These are phyloP conservation scores for Pseudomyrmex pallidus DNA, from an alignment of 1,140 invertebrate species.

Conservation along the genomic window DNA sequence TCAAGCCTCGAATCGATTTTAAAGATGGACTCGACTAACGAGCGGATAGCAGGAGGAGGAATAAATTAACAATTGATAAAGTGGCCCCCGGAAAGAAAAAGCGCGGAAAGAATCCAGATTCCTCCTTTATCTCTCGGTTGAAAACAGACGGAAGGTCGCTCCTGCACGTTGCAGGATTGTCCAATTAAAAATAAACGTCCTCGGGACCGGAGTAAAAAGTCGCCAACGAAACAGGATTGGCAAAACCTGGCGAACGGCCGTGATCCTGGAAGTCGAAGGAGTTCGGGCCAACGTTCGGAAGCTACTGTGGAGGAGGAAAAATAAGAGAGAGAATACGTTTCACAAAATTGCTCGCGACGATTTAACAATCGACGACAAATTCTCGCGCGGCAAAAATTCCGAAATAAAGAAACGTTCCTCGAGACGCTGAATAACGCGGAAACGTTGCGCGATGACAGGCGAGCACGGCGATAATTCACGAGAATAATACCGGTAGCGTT, in stretches of 20 bases:
- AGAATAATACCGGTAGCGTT: background rate
- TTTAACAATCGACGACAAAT: background rate
- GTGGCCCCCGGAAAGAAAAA: background rate
- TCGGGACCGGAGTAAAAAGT: slow-evolving; percentile 43
- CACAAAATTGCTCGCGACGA: too few relatives aligned
- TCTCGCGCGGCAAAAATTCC: background rate
- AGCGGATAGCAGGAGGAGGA: background rate
- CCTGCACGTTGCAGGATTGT: slow-evolving; percentile 9
- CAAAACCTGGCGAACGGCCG: slow-evolving; percentile 30
- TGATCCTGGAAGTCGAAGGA: slow-evolving; percentile 47
- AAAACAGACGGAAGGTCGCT: slow-evolving; percentile 3
- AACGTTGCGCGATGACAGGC: slow-evolving; percentile 37
- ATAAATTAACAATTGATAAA: slow-evolving; percentile 20
- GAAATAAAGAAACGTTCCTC: background rate
- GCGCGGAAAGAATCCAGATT: background rate
- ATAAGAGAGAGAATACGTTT: too few relatives aligned
- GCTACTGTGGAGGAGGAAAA: background rate
- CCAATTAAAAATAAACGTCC: slow-evolving; percentile 60
- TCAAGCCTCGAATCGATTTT: background rate
- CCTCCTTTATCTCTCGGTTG: slow-evolving; percentile 4
- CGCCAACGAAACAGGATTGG: slow-evolving; percentile 17
- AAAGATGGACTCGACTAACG: slow-evolving; percentile 1
- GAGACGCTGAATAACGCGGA: background rate
- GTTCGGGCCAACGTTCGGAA: slow-evolving; percentile 1
- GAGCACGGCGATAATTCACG: background rate